Evolutionary conservation across 2,888 invertebrate species (phyloP).

Genomic region (Leptothorax acervorum): DNA sequence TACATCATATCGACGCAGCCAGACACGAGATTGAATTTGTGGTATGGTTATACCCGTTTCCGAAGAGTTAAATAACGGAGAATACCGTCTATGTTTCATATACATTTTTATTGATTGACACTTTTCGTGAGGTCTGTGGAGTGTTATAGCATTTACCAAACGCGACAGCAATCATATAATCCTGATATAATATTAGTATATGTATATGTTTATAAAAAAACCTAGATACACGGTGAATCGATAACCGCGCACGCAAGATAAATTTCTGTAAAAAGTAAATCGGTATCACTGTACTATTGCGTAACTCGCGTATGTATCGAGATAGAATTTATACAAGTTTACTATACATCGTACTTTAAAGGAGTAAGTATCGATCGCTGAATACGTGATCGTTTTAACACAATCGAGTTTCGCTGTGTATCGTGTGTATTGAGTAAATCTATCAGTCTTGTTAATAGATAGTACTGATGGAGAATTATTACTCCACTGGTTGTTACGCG

Average conservation of each 20-base stretch:
- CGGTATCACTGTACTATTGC: neutral
- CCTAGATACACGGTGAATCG: neutral
- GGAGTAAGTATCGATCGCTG: slow-evolving; percentile 8
- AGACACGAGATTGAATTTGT: slow-evolving; percentile 38
- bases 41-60: slow-evolving; percentile 9
- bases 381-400: slow-evolving; percentile 23
- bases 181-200: neutral
- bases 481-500: slow-evolving; percentile 26
- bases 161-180: neutral
- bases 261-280: neutral
- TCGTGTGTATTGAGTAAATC: slow-evolving; percentile 28
- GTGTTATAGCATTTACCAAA: neutral
- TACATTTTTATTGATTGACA: slow-evolving; percentile 13
- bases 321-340: slow-evolving; percentile 11
- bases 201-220: neutral
- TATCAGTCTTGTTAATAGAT: slow-evolving; percentile 45
- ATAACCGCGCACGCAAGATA: neutral
- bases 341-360: neutral
- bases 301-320: neutral
- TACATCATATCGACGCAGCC: slow-evolving; percentile 20
- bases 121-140: neutral
- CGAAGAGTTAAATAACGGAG: slow-evolving; percentile 39
- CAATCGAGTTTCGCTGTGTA: neutral
- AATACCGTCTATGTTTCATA: neutral
- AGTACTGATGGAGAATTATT: slow-evolving; percentile 42